phyloP scores from a whole-genome alignment of 1,140 invertebrate species.

The Megalonaias nervosa region DNA sequence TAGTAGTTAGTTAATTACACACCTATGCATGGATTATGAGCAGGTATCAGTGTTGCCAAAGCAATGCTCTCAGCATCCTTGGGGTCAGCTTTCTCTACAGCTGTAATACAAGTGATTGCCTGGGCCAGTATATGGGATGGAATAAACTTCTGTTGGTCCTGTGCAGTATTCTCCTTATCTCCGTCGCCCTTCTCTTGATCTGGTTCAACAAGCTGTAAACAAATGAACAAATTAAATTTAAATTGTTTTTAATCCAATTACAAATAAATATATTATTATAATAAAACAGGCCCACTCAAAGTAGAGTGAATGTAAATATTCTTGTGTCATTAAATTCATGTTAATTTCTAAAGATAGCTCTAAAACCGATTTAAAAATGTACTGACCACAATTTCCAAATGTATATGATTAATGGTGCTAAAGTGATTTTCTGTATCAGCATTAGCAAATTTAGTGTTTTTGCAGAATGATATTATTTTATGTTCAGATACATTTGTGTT shows the following conservation, averaged over 20 bases:
- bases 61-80: slow-evolving; percentile 62
- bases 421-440: too few relatives aligned
- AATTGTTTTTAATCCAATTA: background rate
- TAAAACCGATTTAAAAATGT: too few relatives aligned
- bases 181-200: slow-evolving; percentile 29
- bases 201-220: slow-evolving; percentile 49
- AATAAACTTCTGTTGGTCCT: slow-evolving; percentile 42
- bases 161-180: slow-evolving; percentile 41
- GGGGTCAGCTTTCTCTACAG: slow-evolving; percentile 52
- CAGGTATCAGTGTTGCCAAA: slow-evolving; percentile 54
- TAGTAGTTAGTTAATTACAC: slow-evolving; percentile 3
- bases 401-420: too few relatives aligned
- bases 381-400: too few relatives aligned
- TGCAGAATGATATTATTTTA: too few relatives aligned
- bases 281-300: too few relatives aligned
- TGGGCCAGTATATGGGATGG: slow-evolving; percentile 48
- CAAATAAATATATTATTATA: background rate
- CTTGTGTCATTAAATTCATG: too few relatives aligned
- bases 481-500: too few relatives aligned
- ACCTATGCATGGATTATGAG: slow-evolving; percentile 68
- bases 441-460: too few relatives aligned
- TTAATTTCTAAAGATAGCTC: too few relatives aligned
- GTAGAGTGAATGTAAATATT: too few relatives aligned
- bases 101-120: slow-evolving; percentile 49
- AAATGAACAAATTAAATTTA: background rate